These are phyloP conservation scores for Neotoxoptera formosana DNA, from an alignment of 1,140 invertebrate genomes.

Conservation along the genomic window DNA sequence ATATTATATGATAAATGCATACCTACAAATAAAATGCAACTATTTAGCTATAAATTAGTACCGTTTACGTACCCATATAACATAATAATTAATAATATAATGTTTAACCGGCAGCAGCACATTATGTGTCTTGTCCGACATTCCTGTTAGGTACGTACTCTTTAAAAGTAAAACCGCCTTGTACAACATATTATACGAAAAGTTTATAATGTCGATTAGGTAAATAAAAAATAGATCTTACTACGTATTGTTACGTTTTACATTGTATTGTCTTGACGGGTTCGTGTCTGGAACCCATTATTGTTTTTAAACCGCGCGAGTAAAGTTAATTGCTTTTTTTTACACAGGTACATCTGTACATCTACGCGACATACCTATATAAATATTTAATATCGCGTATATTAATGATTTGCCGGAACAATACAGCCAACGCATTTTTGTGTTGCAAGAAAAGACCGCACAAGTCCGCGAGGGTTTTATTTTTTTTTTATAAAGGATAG, in stretches of 20 bases:
- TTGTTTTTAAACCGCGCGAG: conserved; percentile 17
- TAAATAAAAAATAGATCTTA: conserved; percentile 9
- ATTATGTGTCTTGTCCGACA: not conserved
- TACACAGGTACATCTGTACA: not conserved
- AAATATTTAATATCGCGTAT: conserved; percentile 10
- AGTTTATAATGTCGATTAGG: not conserved
- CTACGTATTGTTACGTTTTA: not conserved
- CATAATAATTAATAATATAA: not conserved
- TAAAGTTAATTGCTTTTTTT: conserved; percentile 20
- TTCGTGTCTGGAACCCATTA: not conserved
- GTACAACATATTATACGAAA: not conserved
- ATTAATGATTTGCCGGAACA: not conserved
- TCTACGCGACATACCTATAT: not conserved
- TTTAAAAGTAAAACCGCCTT: not conserved
- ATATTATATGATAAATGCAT: not conserved
- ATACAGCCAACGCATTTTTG: conserved; percentile 14
- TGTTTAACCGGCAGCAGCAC: not conserved
- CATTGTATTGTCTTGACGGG: not conserved
- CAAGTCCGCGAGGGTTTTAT: not conserved
- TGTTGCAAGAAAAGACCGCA: not conserved
- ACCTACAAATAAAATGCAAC: not conserved
- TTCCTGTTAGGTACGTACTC: not conserved
- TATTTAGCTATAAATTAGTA: not conserved
- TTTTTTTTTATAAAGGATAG: not conserved
- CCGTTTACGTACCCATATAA: not conserved